These are phyloP conservation scores for Pinctada fucata DNA, from an alignment of 2,888 invertebrate species.

Conservation along the genomic window DNA sequence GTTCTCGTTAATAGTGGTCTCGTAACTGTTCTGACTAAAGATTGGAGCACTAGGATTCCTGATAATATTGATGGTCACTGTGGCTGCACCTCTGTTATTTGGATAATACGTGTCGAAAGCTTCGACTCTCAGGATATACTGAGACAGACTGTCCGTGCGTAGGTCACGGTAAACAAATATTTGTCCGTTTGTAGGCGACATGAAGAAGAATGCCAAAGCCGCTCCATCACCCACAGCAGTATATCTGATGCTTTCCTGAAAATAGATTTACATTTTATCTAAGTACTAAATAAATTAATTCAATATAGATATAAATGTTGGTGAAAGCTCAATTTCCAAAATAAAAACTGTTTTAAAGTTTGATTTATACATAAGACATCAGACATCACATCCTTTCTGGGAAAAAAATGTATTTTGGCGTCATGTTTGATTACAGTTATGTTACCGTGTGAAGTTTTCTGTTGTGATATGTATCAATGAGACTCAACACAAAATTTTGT, in stretches of 20 bases:
- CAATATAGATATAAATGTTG: not conserved
- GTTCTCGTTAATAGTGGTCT: slow-evolving; percentile 52
- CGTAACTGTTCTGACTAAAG: slow-evolving; percentile 78
- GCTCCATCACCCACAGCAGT: slow-evolving; percentile 56
- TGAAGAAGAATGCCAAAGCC: slow-evolving; percentile 56
- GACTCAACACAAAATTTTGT: too few relatives aligned
- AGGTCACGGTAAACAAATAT: slow-evolving; percentile 54
- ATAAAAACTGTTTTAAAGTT: too few relatives aligned
- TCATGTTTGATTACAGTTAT: too few relatives aligned
- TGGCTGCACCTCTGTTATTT: slow-evolving; percentile 54
- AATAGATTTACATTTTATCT: not conserved
- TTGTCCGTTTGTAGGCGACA: slow-evolving; percentile 45
- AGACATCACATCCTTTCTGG: too few relatives aligned
- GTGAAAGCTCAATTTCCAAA: not conserved
- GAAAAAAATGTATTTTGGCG: not conserved
- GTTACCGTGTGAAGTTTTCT: too few relatives aligned
- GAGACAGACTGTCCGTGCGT: slow-evolving; percentile 42
- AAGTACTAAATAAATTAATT: too few relatives aligned
- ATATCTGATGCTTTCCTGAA: slow-evolving; percentile 51
- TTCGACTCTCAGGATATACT: slow-evolving; percentile 58
- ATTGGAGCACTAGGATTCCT: slow-evolving; percentile 81
- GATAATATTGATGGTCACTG: slow-evolving; percentile 61
- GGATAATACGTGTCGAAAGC: slow-evolving; percentile 69
- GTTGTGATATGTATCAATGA: too few relatives aligned
- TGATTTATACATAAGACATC: too few relatives aligned